Conservation (phyloP, 2,797 vertebrate genomes). For the Premnoplex brunnescens region DNA sequence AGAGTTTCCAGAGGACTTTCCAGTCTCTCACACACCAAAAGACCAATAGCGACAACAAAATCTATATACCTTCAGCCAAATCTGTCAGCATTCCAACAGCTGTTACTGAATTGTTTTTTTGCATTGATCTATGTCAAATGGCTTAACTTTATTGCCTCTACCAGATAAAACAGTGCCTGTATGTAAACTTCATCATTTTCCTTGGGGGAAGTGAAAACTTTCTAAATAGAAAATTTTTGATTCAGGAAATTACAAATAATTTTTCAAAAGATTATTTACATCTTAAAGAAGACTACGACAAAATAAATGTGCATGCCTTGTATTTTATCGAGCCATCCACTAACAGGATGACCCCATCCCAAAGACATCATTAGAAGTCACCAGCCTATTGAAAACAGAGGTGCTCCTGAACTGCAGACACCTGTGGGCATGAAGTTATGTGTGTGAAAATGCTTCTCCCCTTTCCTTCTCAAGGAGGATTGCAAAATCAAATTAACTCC, state of each 20-base stretch:
- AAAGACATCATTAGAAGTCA: not conserved
- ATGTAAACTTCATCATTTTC: not conserved
- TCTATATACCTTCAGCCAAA: not conserved
- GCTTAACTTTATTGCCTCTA: not conserved
- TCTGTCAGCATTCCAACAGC: not conserved
- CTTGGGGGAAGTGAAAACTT: not conserved
- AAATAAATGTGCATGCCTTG: not conserved
- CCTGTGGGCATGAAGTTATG: accelerated
- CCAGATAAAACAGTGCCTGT: not conserved
- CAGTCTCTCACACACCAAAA: not conserved
- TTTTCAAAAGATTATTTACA: not conserved
- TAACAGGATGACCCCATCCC: not conserved
- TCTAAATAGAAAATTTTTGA: not conserved
- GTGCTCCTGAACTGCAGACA: not conserved
- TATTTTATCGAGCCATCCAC: not conserved
- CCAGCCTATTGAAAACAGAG: not conserved
- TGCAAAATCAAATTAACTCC: not conserved
- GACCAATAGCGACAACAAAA: not conserved
- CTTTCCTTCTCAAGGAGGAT: not conserved
- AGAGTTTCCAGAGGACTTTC: not conserved
- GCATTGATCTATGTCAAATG: not conserved
- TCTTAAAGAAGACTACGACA: not conserved
- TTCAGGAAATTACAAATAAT: not conserved
- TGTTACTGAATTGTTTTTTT: not conserved
- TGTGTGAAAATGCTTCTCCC: not conserved